Evolutionary conservation across 2,797 vertebrate species (phyloP).

Genomic region (Euthynnus affinis): DNA sequence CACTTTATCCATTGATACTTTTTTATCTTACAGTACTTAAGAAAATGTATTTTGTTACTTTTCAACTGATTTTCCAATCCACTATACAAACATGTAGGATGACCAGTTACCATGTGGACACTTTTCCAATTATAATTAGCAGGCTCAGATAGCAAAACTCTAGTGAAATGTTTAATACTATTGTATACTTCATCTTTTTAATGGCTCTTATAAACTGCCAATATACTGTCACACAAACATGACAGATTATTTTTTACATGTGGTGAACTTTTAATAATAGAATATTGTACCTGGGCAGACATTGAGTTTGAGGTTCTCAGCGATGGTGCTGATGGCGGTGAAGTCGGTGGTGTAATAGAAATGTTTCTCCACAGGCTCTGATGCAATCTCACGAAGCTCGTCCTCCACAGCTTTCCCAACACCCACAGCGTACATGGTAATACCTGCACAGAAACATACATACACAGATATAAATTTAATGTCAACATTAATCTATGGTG

Average conservation of each 20-base stretch:
- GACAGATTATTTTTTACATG: not conserved
- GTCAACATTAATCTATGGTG: not conserved
- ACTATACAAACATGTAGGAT: too few species aligned
- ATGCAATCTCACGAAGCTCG: constrained; percentile 94
- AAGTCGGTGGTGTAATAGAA: constrained; percentile 96
- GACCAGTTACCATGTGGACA: too few species aligned
- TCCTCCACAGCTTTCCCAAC: constrained; percentile 97
- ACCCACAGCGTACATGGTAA: constrained; percentile 96
- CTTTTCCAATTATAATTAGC: too few species aligned
- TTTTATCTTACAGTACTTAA: too few species aligned
- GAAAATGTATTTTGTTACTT: too few species aligned
- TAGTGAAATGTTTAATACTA: too few species aligned
- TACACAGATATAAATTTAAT: not conserved
- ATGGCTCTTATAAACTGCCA: not conserved
- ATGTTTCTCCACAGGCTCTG: constrained; percentile 93
- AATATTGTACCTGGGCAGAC: constrained; percentile 92
- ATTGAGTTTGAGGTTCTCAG: constrained; percentile 95
- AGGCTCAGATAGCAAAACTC: too few species aligned
- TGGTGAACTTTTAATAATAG: too few species aligned
- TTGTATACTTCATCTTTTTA: too few species aligned
- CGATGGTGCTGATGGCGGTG: constrained; percentile 92
- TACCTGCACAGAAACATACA: constrained; percentile 82
- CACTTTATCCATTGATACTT: too few species aligned
- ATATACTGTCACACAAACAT: too few species aligned
- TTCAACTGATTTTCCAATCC: too few species aligned